Evolutionary conservation across 2,113 vertebrate species (phyloP), one percentile per base, ranked within the genome.

Genomic region (Camelus dromedarius): DNA sequence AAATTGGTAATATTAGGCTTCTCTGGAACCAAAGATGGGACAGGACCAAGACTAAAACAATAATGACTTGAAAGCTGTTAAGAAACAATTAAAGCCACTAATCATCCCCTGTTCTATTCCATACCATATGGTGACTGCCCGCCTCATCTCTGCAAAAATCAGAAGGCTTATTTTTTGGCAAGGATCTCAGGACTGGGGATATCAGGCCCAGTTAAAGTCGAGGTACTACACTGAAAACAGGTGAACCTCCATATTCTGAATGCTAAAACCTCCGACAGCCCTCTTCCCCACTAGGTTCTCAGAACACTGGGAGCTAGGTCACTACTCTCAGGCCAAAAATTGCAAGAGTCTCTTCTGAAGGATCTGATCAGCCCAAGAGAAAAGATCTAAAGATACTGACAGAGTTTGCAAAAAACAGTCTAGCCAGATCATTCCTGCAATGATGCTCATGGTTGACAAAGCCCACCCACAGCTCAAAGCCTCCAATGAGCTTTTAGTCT

Each of bases 1-100:
- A 73, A 69, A 67, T 13, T 48, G 62, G 48, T 82, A 91, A 83
- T 72, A 85, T 58, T 81, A 70, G 77, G 11, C 42, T 85, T 97
- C 85, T 96, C 64, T 81, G 64, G 81, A 90, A 92, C 32, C 32
- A 50, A 94, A 88, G 81, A 72, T 79, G 64, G 60, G 32, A 60
- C 24, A 94, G 76, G 35, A 52, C 60, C 54, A 56, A 93, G 54
- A 15, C 91, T 81, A 88, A 93, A 96, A 81, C 30, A 76, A 97
- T 30, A 79, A 89, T 89, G 77, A 95, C 89, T 93, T 93, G 50
- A 96, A 97, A 75, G 35, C 80, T 67, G 16, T 92, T 96, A 94
- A 96, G 62, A 95, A 92, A 32, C 48, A 58, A 70, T 90, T 91
- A 96, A 95, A 64, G 48, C n/a, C 56, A 89, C 42, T 77, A 86